A percentile compares a stretch with the other conserved stretches of the same genome.
Conservation (phyloP, 1,140 invertebrate genomes). For the Saccostrea cuccullata region DNA sequence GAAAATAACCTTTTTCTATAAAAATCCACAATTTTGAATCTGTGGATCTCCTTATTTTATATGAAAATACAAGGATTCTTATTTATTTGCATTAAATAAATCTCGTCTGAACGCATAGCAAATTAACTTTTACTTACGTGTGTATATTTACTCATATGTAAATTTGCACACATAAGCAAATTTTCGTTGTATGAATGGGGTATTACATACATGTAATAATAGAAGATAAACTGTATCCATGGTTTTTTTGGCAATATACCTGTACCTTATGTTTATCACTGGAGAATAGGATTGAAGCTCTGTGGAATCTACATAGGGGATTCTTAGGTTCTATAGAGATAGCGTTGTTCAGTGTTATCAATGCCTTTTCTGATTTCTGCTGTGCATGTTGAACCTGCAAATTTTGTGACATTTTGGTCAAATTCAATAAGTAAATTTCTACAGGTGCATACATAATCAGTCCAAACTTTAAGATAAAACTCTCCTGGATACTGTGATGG, state of each 20-base stretch:
- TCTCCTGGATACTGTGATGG: background rate
- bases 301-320: conserved; percentile 97
- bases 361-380: conserved; percentile 91
- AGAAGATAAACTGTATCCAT: background rate
- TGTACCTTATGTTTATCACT: conserved; percentile 86
- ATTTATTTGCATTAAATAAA: too few relatives aligned
- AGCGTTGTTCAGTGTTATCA: conserved; percentile 92
- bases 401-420: background rate
- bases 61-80: too few relatives aligned
- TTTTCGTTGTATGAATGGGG: too few relatives aligned
- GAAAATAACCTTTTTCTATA: too few relatives aligned
- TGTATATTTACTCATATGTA: too few relatives aligned
- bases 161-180: too few relatives aligned
- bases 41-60: too few relatives aligned
- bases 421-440: background rate
- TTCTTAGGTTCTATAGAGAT: conserved; percentile 93
- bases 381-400: conserved; percentile 89
- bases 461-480: background rate
- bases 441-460: background rate
- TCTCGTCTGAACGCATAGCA: too few relatives aligned
- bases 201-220: too few relatives aligned
- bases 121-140: too few relatives aligned
- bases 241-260: too few relatives aligned
- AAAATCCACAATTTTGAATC: too few relatives aligned
- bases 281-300: conserved; percentile 95